A percentile compares a stretch with the other conserved stretches of the same genome.
phyloP scores from a whole-genome alignment of 2,113 vertebrate genomes.

The Bujurquina vittata region DNA sequence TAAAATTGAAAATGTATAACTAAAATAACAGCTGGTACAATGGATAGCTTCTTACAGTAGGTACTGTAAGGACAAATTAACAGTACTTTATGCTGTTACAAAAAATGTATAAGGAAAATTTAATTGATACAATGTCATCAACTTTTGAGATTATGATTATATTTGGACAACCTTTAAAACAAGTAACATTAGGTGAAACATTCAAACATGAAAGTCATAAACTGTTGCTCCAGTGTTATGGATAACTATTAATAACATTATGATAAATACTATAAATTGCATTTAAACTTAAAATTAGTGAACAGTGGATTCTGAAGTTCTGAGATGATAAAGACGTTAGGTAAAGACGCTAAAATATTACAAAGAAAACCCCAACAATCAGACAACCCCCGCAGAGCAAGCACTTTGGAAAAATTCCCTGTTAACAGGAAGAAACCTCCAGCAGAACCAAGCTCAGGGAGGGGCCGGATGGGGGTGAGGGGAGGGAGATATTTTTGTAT shows the following conservation, averaged over 20 bases:
- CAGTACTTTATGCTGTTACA: not conserved
- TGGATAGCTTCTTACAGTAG: not conserved
- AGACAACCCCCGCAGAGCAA: too few species aligned
- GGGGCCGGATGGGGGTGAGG: too few species aligned
- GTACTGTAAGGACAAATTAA: not conserved
- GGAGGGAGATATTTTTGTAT: not conserved
- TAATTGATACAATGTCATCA: not conserved
- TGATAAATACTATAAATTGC: not conserved
- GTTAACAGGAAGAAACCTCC: too few species aligned
- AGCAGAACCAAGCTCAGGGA: too few species aligned
- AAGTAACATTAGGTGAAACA: too few species aligned
- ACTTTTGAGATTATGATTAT: not conserved
- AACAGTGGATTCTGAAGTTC: not conserved
- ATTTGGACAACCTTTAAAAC: not conserved
- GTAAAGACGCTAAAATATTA: too few species aligned
- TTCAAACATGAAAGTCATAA: not conserved
- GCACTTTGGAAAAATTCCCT: too few species aligned
- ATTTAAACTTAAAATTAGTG: not conserved
- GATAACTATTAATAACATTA: not conserved
- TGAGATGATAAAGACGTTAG: not conserved
- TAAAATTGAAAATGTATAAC: not conserved
- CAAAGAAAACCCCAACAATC: too few species aligned
- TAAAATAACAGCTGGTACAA: not conserved
- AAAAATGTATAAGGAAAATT: not conserved
- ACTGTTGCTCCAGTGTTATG: not conserved